Conservation (phyloP, 2,113 vertebrate species). For the Triplophysa rosa region DNA sequence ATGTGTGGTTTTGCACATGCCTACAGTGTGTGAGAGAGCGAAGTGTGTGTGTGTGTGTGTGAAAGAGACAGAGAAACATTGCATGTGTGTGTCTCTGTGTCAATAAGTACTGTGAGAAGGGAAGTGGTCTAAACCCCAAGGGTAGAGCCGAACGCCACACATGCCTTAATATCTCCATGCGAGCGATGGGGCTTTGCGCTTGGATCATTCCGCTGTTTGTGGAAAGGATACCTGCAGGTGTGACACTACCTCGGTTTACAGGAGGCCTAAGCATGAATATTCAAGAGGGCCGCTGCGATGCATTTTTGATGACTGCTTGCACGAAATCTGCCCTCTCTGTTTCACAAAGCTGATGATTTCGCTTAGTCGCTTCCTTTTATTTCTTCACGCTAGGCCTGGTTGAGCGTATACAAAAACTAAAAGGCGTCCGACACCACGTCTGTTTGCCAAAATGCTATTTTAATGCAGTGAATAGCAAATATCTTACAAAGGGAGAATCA, state of each 20-base stretch:
- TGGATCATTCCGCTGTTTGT: not conserved
- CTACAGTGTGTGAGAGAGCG: not conserved
- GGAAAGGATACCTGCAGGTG: constrained; percentile 32
- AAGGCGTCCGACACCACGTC: not conserved
- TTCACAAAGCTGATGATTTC: constrained; percentile 29
- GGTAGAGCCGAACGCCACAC: constrained; percentile 34
- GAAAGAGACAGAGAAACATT: not conserved
- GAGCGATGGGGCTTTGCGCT: not conserved
- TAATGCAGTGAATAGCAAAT: constrained; percentile 2
- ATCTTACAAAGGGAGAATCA: constrained; percentile 1
- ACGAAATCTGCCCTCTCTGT: constrained; percentile 39
- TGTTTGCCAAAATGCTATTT: not conserved
- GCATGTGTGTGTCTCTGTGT: constrained; percentile 11
- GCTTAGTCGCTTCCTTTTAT: constrained; percentile 16
- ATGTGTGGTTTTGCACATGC: not conserved
- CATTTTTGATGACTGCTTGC: constrained; percentile 47
- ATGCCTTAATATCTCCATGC: constrained; percentile 18
- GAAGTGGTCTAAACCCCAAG: constrained; percentile 54
- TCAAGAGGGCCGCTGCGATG: constrained; percentile 30
- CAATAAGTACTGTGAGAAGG: constrained; percentile 55
- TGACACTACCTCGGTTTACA: constrained; percentile 25
- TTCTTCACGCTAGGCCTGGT: constrained; percentile 4
- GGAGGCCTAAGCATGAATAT: constrained; percentile 49
- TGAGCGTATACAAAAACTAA: not conserved
- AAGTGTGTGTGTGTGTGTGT: not conserved